Conservation (phyloP, 2,888 invertebrate species). For the Thymelicus lineola region DNA sequence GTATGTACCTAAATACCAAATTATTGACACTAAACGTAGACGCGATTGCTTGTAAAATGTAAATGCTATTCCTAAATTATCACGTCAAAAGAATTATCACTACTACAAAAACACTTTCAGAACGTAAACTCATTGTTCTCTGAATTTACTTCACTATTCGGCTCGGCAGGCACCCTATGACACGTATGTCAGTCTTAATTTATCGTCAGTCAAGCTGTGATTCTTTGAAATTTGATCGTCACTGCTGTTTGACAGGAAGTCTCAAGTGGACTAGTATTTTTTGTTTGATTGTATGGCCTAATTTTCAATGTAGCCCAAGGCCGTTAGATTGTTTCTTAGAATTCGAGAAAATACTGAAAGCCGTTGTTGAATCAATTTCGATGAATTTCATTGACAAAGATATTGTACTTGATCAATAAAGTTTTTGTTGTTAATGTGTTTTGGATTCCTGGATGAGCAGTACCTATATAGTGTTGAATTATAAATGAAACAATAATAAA, state of each 20-base stretch:
- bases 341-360: not conserved
- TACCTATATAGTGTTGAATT: too few species aligned
- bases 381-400: too few species aligned
- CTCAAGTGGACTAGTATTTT: slow-evolving; percentile 6
- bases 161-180: not conserved
- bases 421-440: too few species aligned
- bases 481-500: too few species aligned
- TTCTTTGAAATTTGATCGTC: slow-evolving; percentile 27
- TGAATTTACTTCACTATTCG: not conserved
- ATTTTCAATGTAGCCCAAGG: not conserved
- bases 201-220: slow-evolving; percentile 8
- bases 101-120: not conserved
- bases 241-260: not conserved
- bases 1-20: too few species aligned
- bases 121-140: not conserved
- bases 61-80: not conserved
- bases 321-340: slow-evolving; percentile 1
- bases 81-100: not conserved
- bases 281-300: not conserved
- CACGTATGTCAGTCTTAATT: slow-evolving; percentile 14
- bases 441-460: too few species aligned
- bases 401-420: too few species aligned
- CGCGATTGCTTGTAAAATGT: too few species aligned
- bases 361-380: too few species aligned
- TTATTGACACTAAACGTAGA: too few species aligned